Conservation (phyloP, 2,888 invertebrate species). For the Cerceris rybyensis region DNA sequence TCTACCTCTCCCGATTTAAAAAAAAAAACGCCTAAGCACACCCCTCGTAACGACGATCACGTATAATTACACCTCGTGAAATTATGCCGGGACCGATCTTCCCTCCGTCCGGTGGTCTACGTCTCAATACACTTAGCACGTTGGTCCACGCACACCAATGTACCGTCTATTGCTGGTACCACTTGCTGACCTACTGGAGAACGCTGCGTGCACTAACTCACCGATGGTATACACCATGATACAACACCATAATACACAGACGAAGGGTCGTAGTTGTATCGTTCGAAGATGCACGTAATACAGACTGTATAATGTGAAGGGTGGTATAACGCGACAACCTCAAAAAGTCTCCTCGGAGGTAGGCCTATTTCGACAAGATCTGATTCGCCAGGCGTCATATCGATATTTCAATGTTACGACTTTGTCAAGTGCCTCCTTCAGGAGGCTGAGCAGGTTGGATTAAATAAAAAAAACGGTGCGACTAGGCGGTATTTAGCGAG, state of each 20-base stretch:
- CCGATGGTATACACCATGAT: background rate
- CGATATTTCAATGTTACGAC: too few species aligned
- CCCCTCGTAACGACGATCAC: conserved; percentile 64
- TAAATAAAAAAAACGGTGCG: too few species aligned
- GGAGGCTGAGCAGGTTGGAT: too few species aligned
- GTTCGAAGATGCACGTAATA: conserved; percentile 43
- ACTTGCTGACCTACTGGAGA: conserved; percentile 48
- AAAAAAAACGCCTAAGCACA: conserved; percentile 28
- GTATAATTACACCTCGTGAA: conserved; percentile 76
- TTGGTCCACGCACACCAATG: conserved; percentile 1
- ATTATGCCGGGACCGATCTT: conserved; percentile 66
- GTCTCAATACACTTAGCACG: conserved; percentile 72
- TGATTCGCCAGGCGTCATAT: too few species aligned
- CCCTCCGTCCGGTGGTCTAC: conserved; percentile 77
- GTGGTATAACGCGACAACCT: too few species aligned
- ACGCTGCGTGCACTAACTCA: background rate
- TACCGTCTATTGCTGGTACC: conserved; percentile 17
- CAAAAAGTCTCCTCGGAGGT: too few species aligned
- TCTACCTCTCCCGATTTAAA: conserved; percentile 25
- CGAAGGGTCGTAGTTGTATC: conserved; percentile 25
- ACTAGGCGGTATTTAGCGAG: too few species aligned
- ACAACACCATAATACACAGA: conserved; percentile 34
- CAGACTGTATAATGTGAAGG: conserved; percentile 41
- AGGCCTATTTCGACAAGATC: too few species aligned
- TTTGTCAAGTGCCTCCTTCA: too few species aligned